Base-by-base conservation (phyloP, 2,888 invertebrate genomes). In the Sesia apiformis region DNA sequence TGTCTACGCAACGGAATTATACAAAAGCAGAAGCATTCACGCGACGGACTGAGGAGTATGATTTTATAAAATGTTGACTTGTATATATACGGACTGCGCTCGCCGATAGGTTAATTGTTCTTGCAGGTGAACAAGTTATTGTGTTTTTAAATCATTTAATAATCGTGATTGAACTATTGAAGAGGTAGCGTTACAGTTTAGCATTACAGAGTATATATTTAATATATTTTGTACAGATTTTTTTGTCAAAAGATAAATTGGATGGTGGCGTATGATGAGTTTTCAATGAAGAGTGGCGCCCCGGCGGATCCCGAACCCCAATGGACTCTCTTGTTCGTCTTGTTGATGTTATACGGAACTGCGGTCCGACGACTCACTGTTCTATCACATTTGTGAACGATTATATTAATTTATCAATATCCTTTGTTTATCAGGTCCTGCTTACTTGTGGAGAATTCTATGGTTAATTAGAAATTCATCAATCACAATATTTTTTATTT, bases 201-300 rank as follows among this genome's bases (percentile, higher is more conserved):
- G 89, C 88, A 85, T 86, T 87, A 88, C 90, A 90, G 90, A 87
- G 86, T 87, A 90, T 90, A 89, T 89, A 88, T 89, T 88, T 88
- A 87, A 89, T 90, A 90, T 90, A 90, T 90, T 90, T 90, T 90
- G 90, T 90, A 90, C 89, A 87, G 90, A 89, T 87, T 87, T 88
- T 89, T 89, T 90, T 90, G 89, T 88, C 88, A 81, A 88, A 88
- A 90, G 88, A 90, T 90, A 90, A 90, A 90, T 89, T 90, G 88
- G 86, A 87, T 89, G 88, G 81, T 89, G 90, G 90, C 87, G 90
- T 84, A 87, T 76, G 72, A 78, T 89, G 89, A 81, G 81, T 90
- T 90, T 90, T 90, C 81, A 86, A 80, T 89, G 78, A 75, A 76
- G 80, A 81, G 61, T 75, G 78, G 84, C 81, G 81, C 73, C 81